Evolutionary conservation across 30 jellyfish, hydroid and myxozoan species (phyloP).

Genomic region (Rhopilema esculentum): DNA sequence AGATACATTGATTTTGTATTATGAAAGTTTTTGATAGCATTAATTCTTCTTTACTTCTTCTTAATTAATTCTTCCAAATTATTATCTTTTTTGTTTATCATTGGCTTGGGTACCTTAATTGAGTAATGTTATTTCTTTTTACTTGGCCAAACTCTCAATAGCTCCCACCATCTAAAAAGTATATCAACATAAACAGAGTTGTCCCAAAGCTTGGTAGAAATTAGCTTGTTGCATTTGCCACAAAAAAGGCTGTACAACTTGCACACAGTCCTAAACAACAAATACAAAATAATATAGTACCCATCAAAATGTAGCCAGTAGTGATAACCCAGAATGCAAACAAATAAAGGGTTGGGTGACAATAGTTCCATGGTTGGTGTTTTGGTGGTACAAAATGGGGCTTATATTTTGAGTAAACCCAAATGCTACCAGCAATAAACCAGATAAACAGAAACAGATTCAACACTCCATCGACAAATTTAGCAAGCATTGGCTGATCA

Average conservation of each 20-base stretch:
- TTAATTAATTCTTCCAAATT: too few species aligned
- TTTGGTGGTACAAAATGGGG: conserved; percentile 94
- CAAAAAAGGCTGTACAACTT: conserved; percentile 97
- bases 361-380: conserved; percentile 91
- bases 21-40: too few species aligned
- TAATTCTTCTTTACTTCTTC: too few species aligned
- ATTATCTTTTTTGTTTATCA: too few species aligned
- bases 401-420: conserved; percentile 96
- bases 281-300: conserved; percentile 88
- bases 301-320: conserved; percentile 82
- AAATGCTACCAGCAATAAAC: conserved; percentile 97
- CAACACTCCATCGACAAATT: conserved; percentile 85
- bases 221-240: conserved; percentile 70
- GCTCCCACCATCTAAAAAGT: too few species aligned
- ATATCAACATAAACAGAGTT: too few species aligned
- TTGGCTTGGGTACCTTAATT: too few species aligned
- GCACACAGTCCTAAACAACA: conserved; percentile 99
- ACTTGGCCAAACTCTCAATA: too few species aligned
- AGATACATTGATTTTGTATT: too few species aligned
- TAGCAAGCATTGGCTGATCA: conserved; percentile 77
- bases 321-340: conserved; percentile 98
- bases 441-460: conserved; percentile 93
- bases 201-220: too few species aligned
- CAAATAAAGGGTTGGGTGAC: conserved; percentile 86
- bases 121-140: too few species aligned